Evolutionary conservation across 2,888 invertebrate genomes (phyloP), one percentile per base, ranked within the genome.

Genomic region (Eucera pruinosa): DNA sequence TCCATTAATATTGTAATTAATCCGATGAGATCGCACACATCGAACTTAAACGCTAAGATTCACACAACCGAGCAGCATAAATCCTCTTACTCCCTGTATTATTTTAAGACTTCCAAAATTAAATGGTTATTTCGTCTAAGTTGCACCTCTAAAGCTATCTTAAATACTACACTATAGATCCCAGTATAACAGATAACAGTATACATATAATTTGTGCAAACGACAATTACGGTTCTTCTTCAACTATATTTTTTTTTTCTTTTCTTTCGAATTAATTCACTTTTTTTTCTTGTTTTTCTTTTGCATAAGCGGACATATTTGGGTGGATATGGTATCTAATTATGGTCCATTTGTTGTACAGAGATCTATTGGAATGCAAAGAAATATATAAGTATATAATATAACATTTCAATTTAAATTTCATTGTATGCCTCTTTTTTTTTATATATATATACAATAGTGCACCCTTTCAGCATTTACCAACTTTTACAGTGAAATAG

Each of bases 311-410:
- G 20, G 72, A 62, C 47, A 71, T 52, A 33, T 74, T 48, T n/a
- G n/a, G n/a, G n/a, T n/a, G 33, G 45, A 62, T 66, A 80, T 54
- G 57, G 75, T 70, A 74, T 66, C 36, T 52, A 45, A n/a, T 58
- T 47, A 52, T 11, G 71, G 68, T 74, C 18, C n/a, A 30, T 76
- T 74, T 68, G 76, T 82, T 83, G 62, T 83, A 79, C 74, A 74
- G 82, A 85, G 82, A 83, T 83, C 85, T 69, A 84, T 81, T 82
- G 85, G 85, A 85, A 85, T 85, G 84, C 81, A 85, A 85, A 82
- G 65, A 82, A 86, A 86, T 68, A 71, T 83, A 72, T 78, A 82
- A 58, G 60, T 69, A 62, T 69, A 76, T n/a, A n/a, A n/a, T 52
- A 58, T 73, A 65, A 77, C 54, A 57, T 70, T 77, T 79, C 48